Base-by-base conservation (phyloP, 1,140 invertebrate species). In the Aphelinus atriplicis region DNA sequence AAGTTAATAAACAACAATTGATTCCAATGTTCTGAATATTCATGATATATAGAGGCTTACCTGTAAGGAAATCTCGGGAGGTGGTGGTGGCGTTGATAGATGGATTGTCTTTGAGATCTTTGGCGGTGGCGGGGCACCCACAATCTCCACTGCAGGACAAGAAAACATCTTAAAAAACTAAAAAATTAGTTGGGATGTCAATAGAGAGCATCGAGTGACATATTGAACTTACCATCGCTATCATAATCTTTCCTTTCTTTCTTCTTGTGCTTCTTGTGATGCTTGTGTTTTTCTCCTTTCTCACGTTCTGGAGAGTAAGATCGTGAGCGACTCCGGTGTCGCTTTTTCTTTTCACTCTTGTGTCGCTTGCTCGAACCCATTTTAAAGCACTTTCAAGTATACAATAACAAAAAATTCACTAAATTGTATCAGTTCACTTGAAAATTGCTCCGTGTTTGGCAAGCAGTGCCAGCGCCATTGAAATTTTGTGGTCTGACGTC, bases 241-340 rank as follows among this genome's bases (percentile, higher is more conserved):
- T 90, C 89, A 80, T 90, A 89, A 64, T 88, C 89, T 70, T 90
- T 90, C 62, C 88, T 87, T 75, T 90, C 90, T 81, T 87, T 89
- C 42, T 91, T 91, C 78, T 90, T 91, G 68, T 90, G 90, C 75
- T 90, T 91, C 77, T 90, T 91, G 75, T 91, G 91, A 78, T 90
- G 90, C 53, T 90, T 90, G 72, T 90, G 88, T 77, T 90, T 90
- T 51, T 90, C 89, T 6, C 73, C 60, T 77, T 86, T 88, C 9
- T 88, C 86, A 10, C 84, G 81, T 64, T 90, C 89, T 74, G 85
- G 79, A 9, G 88, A 88, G 42, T 85, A 83, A 3, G 88, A 87
- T 57, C 84, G 82, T 1, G 88, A 87, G 6, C 88, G 85, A 80
- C 90, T 90, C 7, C 87, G 82, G 79, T 90, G 89, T 65, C 88